These are phyloP conservation scores for Sclerodermus sp. DNA, from an alignment of 2,888 invertebrate species.

Conservation along the genomic window DNA sequence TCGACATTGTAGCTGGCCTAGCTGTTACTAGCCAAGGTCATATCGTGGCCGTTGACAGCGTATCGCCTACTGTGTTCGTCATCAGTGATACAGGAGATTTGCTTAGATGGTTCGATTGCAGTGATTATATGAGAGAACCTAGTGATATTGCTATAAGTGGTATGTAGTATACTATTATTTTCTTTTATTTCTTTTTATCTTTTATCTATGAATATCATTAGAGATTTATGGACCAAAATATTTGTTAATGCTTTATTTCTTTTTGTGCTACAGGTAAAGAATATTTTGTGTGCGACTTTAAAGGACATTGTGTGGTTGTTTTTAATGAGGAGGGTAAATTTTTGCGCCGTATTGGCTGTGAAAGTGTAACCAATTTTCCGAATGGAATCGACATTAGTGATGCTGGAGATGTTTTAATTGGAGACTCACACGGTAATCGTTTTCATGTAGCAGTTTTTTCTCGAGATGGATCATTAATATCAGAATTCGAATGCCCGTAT, in stretches of 20 bases:
- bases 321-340: slow-evolving; percentile 92
- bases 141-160: slow-evolving; percentile 96
- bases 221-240: too few species aligned
- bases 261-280: slow-evolving; percentile 69
- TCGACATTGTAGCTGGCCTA: slow-evolving; percentile 90
- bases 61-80: slow-evolving; percentile 94
- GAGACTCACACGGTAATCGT: slow-evolving; percentile 96
- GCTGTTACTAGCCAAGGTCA: slow-evolving; percentile 90
- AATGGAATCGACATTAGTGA: slow-evolving; percentile 98
- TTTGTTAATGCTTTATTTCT: not conserved
- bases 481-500: slow-evolving; percentile 96
- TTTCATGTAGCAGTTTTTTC: slow-evolving; percentile 97
- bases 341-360: slow-evolving; percentile 90
- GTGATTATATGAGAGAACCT: slow-evolving; percentile 96
- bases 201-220: not conserved
- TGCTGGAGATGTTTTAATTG: slow-evolving; percentile 93
- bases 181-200: slow-evolving; percentile 2
- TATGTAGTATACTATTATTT: slow-evolving; percentile 35
- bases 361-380: slow-evolving; percentile 94
- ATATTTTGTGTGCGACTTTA: slow-evolving; percentile 97
- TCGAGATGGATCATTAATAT: slow-evolving; percentile 81
- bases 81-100: slow-evolving; percentile 91
- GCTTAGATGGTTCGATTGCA: slow-evolving; percentile 96
- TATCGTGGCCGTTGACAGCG: slow-evolving; percentile 96
- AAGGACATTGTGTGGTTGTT: slow-evolving; percentile 96